Evolutionary conservation across 1,140 invertebrate species (phyloP).

Genomic region (Papilio machaon): DNA sequence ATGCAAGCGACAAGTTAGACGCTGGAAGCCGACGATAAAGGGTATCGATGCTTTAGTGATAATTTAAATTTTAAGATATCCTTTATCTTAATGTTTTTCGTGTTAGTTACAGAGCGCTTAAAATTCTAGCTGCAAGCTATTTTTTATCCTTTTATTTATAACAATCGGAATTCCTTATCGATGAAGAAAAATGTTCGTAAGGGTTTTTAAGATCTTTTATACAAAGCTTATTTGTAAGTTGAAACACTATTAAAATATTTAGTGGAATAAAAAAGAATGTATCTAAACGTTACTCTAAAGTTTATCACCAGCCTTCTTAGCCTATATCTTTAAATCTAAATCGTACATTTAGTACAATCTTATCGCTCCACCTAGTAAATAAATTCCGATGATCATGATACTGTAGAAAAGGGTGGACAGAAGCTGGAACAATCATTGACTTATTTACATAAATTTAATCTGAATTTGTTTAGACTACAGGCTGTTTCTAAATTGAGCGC

Average conservation of each 20-base stretch:
- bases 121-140: too few relatives aligned
- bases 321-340: constrained; percentile 1
- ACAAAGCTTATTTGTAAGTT: too few relatives aligned
- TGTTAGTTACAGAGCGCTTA: too few relatives aligned
- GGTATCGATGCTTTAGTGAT: not conserved
- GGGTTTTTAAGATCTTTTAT: too few relatives aligned
- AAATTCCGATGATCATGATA: not conserved
- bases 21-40: not conserved
- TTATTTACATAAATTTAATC: not conserved
- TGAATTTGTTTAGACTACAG: not conserved
- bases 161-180: too few relatives aligned
- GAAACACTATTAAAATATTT: too few relatives aligned
- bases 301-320: not conserved
- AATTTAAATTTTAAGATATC: not conserved
- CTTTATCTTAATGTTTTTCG: too few relatives aligned
- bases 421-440: not conserved
- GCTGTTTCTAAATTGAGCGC: not conserved
- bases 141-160: too few relatives aligned
- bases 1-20: not conserved
- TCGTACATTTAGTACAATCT: not conserved
- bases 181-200: too few relatives aligned
- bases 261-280: not conserved
- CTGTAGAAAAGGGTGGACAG: not conserved
- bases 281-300: not conserved
- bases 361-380: not conserved